Conservation (phyloP, 2,888 invertebrate genomes). For the Marasmarcha lunaedactyla region DNA sequence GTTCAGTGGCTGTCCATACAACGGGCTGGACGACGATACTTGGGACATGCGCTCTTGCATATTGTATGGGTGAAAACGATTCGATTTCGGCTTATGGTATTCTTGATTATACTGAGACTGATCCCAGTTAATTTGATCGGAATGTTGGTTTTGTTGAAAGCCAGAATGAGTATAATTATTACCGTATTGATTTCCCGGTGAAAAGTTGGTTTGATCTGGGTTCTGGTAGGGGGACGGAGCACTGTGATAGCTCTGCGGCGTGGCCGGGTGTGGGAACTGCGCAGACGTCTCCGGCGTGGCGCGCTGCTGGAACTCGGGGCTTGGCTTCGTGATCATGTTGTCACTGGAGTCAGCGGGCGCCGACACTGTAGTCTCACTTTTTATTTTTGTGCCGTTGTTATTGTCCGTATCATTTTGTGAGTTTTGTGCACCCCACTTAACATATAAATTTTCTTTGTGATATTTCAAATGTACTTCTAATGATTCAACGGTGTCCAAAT, state of each 20-base stretch:
- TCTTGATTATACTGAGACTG: conserved; percentile 58
- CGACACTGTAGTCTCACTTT: conserved; percentile 71
- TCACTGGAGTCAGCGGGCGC: conserved; percentile 84
- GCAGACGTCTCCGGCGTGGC: conserved; percentile 70
- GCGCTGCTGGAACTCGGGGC: conserved; percentile 70
- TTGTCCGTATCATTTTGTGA: conserved; percentile 73
- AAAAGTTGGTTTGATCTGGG: conserved; percentile 69
- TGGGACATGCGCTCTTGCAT: conserved; percentile 66
- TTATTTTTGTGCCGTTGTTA: conserved; percentile 75
- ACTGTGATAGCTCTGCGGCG: conserved; percentile 75
- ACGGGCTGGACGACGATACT: conserved; percentile 65
- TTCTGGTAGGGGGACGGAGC: conserved; percentile 76
- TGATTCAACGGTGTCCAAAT: conserved; percentile 80
- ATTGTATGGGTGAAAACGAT: conserved; percentile 63
- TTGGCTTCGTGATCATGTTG: conserved; percentile 72
- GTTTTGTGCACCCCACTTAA: conserved; percentile 77
- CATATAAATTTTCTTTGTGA: conserved; percentile 81
- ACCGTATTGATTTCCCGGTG: conserved; percentile 64
- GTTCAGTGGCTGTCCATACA: conserved; percentile 70
- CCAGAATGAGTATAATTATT: conserved; percentile 61
- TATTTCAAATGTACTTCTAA: conserved; percentile 84
- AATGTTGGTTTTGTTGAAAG: conserved; percentile 59
- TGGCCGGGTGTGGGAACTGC: conserved; percentile 73
- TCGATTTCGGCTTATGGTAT: conserved; percentile 50
- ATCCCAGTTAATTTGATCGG: conserved; percentile 61